phyloP scores from a whole-genome alignment of 2,888 invertebrate species.

The Metellina segmentata region DNA sequence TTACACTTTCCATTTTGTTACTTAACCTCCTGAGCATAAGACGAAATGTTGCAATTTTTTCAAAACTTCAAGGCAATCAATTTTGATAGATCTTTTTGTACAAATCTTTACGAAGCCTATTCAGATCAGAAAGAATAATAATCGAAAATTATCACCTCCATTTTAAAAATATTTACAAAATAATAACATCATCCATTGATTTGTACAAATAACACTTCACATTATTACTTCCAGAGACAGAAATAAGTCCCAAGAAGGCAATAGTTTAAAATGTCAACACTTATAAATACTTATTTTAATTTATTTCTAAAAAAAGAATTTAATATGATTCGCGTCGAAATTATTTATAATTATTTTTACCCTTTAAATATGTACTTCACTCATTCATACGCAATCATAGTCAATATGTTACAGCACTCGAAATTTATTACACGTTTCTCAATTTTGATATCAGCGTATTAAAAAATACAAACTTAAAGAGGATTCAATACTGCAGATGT shows the following conservation, averaged over 20 bases:
- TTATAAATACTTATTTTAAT: not conserved
- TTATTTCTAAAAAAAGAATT: not conserved
- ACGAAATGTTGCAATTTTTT: no score
- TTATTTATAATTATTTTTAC: not conserved
- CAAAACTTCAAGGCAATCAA: no score
- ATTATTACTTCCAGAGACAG: not conserved
- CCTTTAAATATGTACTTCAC: not conserved
- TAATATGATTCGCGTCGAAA: not conserved
- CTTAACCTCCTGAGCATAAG: no score
- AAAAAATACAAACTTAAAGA: slow-evolving; percentile 51
- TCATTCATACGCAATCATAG: not conserved
- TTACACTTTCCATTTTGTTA: no score
- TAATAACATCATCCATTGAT: not conserved
- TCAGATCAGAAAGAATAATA: not conserved
- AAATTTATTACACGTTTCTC: not conserved
- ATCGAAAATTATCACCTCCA: not conserved
- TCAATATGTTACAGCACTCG: not conserved
- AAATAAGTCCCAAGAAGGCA: not conserved
- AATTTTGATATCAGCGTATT: slow-evolving; percentile 1
- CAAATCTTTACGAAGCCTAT: not conserved
- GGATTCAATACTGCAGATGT: slow-evolving; percentile 35
- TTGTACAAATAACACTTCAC: not conserved
- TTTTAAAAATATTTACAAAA: not conserved
- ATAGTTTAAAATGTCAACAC: not conserved
- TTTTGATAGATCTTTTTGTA: no score